These are phyloP conservation scores for Apolygus lucorum DNA, from an alignment of 1,140 invertebrate species.

Conservation along the genomic window DNA sequence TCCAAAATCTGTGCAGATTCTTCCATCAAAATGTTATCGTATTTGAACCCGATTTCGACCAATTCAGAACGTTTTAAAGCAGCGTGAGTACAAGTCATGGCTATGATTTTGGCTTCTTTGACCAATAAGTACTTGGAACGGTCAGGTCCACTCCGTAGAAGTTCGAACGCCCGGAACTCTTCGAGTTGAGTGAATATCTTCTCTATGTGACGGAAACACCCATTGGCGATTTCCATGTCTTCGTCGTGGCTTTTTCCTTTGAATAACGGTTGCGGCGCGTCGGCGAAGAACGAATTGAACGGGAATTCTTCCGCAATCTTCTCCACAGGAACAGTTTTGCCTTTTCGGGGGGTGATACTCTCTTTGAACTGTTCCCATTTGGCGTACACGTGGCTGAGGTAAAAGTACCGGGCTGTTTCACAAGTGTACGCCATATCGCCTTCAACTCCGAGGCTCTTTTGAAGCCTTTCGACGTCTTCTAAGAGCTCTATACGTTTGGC, in stretches of 20 bases:
- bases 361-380: slow-evolving; percentile 62
- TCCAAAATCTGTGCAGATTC: slow-evolving; percentile 98
- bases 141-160: slow-evolving; percentile 88
- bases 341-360: slow-evolving; percentile 4
- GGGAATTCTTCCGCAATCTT: slow-evolving; percentile 73
- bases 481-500: slow-evolving; percentile 86
- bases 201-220: slow-evolving; percentile 87
- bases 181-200: slow-evolving; percentile 95
- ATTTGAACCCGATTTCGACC: slow-evolving; percentile 90
- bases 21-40: slow-evolving; percentile 99
- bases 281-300: slow-evolving; percentile 82
- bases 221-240: slow-evolving; percentile 83
- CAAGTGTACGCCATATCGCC: slow-evolving; percentile 96
- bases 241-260: slow-evolving; percentile 68
- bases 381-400: slow-evolving; percentile 74
- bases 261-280: slow-evolving; percentile 89
- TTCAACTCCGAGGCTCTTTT: slow-evolving; percentile 64
- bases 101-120: slow-evolving; percentile 99
- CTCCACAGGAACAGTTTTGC: slow-evolving; percentile 37
- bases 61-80: slow-evolving; percentile 93
- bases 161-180: slow-evolving; percentile 96
- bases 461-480: slow-evolving; percentile 79
- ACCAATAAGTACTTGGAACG: slow-evolving; percentile 92
- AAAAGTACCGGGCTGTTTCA: slow-evolving; percentile 93
- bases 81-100: slow-evolving; percentile 99